Conservation (phyloP, 1,140 invertebrate genomes). For the Heliconius hewitsoni region DNA sequence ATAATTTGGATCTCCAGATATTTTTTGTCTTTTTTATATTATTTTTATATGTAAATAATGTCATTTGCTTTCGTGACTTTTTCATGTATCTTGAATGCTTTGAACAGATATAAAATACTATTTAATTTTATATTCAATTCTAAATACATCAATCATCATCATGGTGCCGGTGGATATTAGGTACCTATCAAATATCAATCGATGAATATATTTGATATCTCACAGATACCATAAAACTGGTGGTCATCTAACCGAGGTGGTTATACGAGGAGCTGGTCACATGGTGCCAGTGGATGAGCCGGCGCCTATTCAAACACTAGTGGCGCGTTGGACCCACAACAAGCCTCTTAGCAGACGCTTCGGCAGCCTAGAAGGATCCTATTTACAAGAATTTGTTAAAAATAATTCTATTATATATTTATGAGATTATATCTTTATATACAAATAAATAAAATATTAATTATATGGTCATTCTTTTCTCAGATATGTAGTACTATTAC, state of each 20-base stretch:
- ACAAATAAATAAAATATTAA: not conserved
- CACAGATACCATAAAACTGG: slow-evolving; percentile 84
- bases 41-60: too few relatives aligned
- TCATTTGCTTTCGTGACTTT: too few relatives aligned
- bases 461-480: not conserved
- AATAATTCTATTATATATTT: slow-evolving; percentile 46
- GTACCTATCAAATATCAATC: too few relatives aligned
- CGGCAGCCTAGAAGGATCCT: slow-evolving; percentile 42
- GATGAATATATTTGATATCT: slow-evolving; percentile 13
- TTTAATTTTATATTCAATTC: too few relatives aligned
- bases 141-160: too few relatives aligned
- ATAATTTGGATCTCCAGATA: too few relatives aligned
- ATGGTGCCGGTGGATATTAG: too few relatives aligned
- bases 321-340: slow-evolving; percentile 84
- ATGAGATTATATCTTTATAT: slow-evolving; percentile 15
- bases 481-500: too few relatives aligned
- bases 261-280: slow-evolving; percentile 85
- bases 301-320: slow-evolving; percentile 83
- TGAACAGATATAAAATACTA: too few relatives aligned
- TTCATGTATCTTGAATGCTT: too few relatives aligned
- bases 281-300: slow-evolving; percentile 88
- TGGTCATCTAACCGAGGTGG: slow-evolving; percentile 83
- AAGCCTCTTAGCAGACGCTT: slow-evolving; percentile 39
- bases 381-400: slow-evolving; percentile 43
- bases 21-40: too few relatives aligned